Evolutionary conservation across 2,888 invertebrate genomes (phyloP).

Genomic region (Drosophila testacea): DNA sequence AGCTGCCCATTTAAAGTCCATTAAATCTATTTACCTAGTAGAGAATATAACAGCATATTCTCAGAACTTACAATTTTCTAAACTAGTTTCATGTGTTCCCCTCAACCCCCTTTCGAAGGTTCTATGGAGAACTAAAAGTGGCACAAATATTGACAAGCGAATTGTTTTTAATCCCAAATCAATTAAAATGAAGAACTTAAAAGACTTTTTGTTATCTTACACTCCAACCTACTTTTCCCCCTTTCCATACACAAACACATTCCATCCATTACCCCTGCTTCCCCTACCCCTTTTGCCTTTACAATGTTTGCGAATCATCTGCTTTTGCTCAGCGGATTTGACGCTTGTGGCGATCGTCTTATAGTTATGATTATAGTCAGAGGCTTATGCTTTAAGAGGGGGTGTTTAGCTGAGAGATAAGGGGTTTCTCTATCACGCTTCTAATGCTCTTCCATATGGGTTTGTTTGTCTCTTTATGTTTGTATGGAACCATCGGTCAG

Average conservation of each 20-base stretch:
- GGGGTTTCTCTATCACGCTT: constrained; percentile 42
- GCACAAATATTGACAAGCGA: constrained; percentile 52
- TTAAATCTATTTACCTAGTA: constrained; percentile 34
- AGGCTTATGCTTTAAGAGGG: constrained; percentile 4
- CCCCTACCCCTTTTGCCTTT: background rate
- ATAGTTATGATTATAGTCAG: constrained; percentile 55
- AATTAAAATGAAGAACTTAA: constrained; percentile 45
- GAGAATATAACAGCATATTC: constrained; percentile 15
- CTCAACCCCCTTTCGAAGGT: background rate
- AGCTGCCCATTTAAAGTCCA: constrained; percentile 40
- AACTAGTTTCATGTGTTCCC: background rate
- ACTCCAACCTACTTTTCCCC: background rate
- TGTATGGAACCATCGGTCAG: constrained; percentile 59
- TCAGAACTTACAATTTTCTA: constrained; percentile 7
- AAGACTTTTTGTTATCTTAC: constrained; percentile 16
- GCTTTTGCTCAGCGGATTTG: constrained; percentile 43
- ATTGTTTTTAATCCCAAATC: constrained; percentile 49
- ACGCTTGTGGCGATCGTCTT: constrained; percentile 49
- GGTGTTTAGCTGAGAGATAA: background rate
- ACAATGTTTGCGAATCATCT: constrained; percentile 45
- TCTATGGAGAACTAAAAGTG: constrained; percentile 38
- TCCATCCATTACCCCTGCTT: background rate
- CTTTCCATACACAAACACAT: background rate
- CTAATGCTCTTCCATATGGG: constrained; percentile 43
- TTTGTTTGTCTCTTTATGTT: constrained; percentile 8